Evolutionary conservation across 1,140 invertebrate species (phyloP).

Genomic region (Pristionchus pacificus): DNA sequence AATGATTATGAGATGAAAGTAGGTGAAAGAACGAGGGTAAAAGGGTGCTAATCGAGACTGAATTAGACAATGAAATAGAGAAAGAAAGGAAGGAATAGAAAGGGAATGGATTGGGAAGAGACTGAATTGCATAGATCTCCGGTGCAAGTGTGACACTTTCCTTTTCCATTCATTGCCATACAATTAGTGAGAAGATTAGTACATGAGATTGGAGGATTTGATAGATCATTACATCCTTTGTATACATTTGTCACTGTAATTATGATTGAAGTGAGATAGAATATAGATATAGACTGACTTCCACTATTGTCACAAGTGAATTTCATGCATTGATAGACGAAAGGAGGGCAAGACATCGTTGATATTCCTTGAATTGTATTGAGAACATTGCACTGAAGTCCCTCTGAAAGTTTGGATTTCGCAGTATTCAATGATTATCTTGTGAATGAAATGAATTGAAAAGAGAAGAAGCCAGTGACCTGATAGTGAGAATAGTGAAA

Average conservation of each 20-base stretch:
- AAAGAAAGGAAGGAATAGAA: too few species aligned
- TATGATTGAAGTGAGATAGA: too few species aligned
- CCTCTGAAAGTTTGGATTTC: too few species aligned
- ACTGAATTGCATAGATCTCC: slow-evolving; percentile 37
- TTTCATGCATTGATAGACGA: not conserved
- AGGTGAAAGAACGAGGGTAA: too few species aligned
- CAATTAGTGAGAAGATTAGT: slow-evolving; percentile 31
- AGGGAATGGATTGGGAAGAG: not conserved
- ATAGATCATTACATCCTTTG: slow-evolving; percentile 38
- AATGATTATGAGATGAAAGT: too few species aligned
- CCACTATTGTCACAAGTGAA: not conserved
- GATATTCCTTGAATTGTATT: not conserved
- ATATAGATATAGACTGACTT: not conserved
- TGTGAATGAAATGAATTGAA: not conserved
- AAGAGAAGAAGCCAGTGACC: not conserved
- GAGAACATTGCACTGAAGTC: not conserved
- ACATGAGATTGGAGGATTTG: slow-evolving; percentile 25
- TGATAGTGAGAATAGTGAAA: too few species aligned
- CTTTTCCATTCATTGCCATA: slow-evolving; percentile 22
- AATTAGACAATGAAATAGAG: too few species aligned
- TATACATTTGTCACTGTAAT: slow-evolving; percentile 22
- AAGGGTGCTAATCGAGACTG: too few species aligned
- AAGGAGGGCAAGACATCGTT: not conserved
- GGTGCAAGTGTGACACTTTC: slow-evolving; percentile 36
- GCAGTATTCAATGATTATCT: too few species aligned